phyloP scores from a whole-genome alignment of 2,113 vertebrate genomes.

The Poeciliopsis prolifica region DNA sequence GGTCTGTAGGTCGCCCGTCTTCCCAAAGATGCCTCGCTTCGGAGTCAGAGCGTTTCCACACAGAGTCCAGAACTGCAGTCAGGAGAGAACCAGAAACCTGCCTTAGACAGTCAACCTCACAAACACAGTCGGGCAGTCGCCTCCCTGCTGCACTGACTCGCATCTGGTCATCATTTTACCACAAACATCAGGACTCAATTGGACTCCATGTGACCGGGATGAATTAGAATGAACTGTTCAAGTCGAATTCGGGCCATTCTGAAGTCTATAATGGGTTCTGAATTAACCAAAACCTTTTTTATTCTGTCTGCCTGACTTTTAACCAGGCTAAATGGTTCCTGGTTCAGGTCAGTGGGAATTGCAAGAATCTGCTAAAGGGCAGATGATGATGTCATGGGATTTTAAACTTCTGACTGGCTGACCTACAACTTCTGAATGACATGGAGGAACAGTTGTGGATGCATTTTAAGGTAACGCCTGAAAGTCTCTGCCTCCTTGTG shows the following conservation, averaged over 20 bases:
- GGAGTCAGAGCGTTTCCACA: slow-evolving; percentile 95
- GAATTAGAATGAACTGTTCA: not conserved
- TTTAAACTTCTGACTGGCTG: too few species aligned
- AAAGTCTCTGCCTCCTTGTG: too few species aligned
- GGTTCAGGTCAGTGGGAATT: too few species aligned
- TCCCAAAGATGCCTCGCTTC: slow-evolving; percentile 95
- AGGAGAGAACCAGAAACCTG: not conserved
- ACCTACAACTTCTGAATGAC: too few species aligned
- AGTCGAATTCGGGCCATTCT: not conserved
- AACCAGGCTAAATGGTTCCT: not conserved
- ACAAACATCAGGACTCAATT: not conserved
- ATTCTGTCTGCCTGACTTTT: not conserved
- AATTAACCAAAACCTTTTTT: too few species aligned
- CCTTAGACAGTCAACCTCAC: not conserved
- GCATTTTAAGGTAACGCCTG: too few species aligned
- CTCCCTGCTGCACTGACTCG: not conserved
- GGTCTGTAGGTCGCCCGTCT: slow-evolving; percentile 96
- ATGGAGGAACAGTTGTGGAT: too few species aligned
- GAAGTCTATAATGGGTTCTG: too few species aligned
- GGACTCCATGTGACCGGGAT: not conserved
- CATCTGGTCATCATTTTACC: not conserved
- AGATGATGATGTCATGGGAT: too few species aligned
- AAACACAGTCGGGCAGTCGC: too few species aligned
- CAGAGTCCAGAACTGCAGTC: slow-evolving; percentile 90
- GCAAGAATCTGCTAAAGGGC: too few species aligned